A percentile compares a stretch with the other conserved stretches of the same genome.
Evolutionary conservation across 2,888 invertebrate species (phyloP).

Genomic region (Leptothorax acervorum): DNA sequence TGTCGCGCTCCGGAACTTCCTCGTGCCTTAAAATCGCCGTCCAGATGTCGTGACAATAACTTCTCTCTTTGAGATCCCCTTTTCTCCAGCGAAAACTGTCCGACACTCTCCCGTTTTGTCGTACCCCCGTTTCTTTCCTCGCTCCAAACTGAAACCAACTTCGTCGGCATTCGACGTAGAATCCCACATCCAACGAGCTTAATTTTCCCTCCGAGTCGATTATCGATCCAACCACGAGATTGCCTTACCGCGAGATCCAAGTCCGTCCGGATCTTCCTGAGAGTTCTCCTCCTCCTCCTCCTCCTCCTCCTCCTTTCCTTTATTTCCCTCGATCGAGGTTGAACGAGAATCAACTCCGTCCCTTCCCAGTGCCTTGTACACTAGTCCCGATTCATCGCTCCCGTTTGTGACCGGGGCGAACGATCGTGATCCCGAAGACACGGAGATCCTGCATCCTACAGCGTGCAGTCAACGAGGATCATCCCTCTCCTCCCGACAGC

Average conservation of each 20-base stretch:
- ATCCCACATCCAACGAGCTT: conserved; percentile 29
- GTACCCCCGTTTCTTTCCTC: background rate
- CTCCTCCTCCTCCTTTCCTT: too few species aligned
- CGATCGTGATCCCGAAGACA: conserved; percentile 56
- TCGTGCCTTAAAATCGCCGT: conserved; percentile 81
- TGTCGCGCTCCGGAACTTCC: conserved; percentile 74
- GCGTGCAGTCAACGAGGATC: conserved; percentile 28
- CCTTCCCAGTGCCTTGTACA: conserved; percentile 67
- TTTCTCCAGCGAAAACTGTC: conserved; percentile 38
- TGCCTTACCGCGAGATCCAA: conserved; percentile 69
- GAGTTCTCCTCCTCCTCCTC: background rate
- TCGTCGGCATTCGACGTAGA: background rate
- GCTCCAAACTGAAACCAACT: background rate
- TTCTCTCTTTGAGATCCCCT: conserved; percentile 44
- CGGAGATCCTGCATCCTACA: conserved; percentile 41
- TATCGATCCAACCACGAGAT: conserved; percentile 48
- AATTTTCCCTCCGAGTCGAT: conserved; percentile 32
- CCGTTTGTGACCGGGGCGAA: conserved; percentile 52
- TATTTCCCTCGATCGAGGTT: conserved; percentile 45
- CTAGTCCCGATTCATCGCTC: conserved; percentile 8
- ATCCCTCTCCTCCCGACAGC: background rate
- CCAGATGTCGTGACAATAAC: conserved; percentile 77
- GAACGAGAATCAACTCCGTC: conserved; percentile 65
- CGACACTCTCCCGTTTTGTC: conserved; percentile 15
- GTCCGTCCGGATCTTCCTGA: conserved; percentile 35